Base-by-base conservation (phyloP, 2,113 vertebrate genomes). In the Calyptomena viridis region DNA sequence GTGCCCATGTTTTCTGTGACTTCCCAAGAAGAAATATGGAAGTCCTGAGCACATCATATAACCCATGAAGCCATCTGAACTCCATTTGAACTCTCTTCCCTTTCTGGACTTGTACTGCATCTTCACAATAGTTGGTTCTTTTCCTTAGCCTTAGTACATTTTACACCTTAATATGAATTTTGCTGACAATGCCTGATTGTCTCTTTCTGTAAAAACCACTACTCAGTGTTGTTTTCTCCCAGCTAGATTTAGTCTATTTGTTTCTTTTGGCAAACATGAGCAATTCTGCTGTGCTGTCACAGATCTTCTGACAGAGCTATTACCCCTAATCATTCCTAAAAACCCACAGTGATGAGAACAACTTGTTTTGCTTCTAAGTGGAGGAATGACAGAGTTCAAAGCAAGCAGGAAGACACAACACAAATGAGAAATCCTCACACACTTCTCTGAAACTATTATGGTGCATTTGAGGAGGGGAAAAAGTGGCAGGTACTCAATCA, bases 291-390 rank as follows among this genome's bases (percentile, higher is more conserved):
- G 31, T 0, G 8, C 35, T 81, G 69, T 49, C 74, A 77, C 49
- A 63, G 55, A 60, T 89, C 35, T 94, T 78, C 93, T 87, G 89
- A 94, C 69, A 91, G 84, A 59, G 92, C 52, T 67, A 79, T 46
- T 56, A 94, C 12, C 46, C 33, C 56, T 22, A 35, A 87, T 83
- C 8, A 33, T 66, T 74, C 15, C 4, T 76, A 69, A 89, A 93
- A 53, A 62, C 19, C 63, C 58, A 66, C 21, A 89, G 58, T 62
- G 89, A 94, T 66, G 67, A 82, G 52, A 91, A 87, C 62, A 89
- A 75, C 30, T 87, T 77, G 62, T 31, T 95, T 93, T 44, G 46
- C 35, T 73, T 58, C 78, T 90, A 46, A 39, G 15, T 55, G 53
- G 50, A 90, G n/a, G 53, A 83, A 90, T 25, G 42, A 58, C 28